Conservation (phyloP, 2,797 vertebrate genomes). For the Ara ararauna region DNA sequence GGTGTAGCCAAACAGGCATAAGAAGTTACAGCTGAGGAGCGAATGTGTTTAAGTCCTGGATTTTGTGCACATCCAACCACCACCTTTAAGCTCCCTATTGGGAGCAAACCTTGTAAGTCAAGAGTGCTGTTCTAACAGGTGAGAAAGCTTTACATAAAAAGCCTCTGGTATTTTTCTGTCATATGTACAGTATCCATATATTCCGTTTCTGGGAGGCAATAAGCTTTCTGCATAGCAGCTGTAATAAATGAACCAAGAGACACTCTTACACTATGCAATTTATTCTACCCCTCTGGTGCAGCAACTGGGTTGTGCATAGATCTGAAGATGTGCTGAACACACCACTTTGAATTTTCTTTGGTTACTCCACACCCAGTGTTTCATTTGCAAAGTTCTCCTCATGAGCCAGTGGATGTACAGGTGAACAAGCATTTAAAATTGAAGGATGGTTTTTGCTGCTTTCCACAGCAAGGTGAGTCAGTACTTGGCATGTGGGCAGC, state of each 20-base stretch:
- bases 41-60: not conserved
- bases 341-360: not conserved
- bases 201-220: not conserved
- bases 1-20: not conserved
- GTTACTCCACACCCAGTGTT: not conserved
- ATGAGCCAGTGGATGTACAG: not conserved
- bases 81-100: not conserved
- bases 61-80: not conserved
- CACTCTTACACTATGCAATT: not conserved
- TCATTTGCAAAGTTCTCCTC: not conserved
- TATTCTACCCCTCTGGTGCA: not conserved
- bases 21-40: not conserved
- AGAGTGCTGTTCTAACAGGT: not conserved
- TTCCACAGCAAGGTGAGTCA: not conserved
- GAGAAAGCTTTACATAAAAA: not conserved
- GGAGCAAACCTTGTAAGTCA: not conserved
- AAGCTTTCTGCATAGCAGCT: not conserved
- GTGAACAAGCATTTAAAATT: not conserved
- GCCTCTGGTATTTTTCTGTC: not conserved
- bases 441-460: not conserved
- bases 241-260: not conserved
- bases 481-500: not conserved
- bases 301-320: rapidly evolving
- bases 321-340: not conserved
- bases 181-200: not conserved